Percentiles rank a stretch among this genome's conserved stretches.
phyloP scores from a whole-genome alignment of 2,797 vertebrate species.

The Tympanoctomys barrerae region DNA sequence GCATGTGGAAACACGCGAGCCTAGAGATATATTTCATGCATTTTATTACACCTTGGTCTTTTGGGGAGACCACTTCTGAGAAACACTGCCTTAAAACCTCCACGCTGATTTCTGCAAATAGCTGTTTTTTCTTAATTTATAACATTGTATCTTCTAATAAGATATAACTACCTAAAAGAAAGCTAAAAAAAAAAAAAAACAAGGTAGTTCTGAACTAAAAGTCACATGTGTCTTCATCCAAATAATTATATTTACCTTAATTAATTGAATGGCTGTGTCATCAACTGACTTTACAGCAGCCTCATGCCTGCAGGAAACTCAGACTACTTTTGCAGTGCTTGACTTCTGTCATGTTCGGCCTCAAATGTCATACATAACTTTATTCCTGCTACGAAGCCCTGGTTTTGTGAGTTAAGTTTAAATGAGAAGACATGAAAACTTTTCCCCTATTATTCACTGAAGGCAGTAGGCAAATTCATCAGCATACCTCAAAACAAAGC shows the following conservation, averaged over 20 bases:
- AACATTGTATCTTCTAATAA: background rate
- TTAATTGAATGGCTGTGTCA: background rate
- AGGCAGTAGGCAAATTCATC: constrained; percentile 4
- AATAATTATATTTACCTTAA: background rate
- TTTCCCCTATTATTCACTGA: constrained; percentile 46
- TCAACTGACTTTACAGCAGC: background rate
- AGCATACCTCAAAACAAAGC: background rate
- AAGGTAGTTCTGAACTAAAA: background rate
- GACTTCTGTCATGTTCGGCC: background rate
- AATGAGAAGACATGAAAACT: background rate
- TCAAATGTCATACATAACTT: background rate
- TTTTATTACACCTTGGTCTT: background rate
- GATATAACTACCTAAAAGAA: background rate
- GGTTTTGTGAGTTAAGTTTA: background rate
- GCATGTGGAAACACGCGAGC: rapidly evolving
- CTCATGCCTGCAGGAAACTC: background rate
- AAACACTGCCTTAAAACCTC: background rate
- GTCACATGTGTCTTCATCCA: background rate
- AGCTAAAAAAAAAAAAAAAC: background rate
- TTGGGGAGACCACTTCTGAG: background rate
- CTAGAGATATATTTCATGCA: rapidly evolving
- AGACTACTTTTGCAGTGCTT: background rate
- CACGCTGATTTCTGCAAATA: background rate
- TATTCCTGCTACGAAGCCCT: background rate
- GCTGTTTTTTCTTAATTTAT: constrained; percentile 42